phyloP scores from a whole-genome alignment of 92 coral and sea anemone species.

The Porites cylindrica region DNA sequence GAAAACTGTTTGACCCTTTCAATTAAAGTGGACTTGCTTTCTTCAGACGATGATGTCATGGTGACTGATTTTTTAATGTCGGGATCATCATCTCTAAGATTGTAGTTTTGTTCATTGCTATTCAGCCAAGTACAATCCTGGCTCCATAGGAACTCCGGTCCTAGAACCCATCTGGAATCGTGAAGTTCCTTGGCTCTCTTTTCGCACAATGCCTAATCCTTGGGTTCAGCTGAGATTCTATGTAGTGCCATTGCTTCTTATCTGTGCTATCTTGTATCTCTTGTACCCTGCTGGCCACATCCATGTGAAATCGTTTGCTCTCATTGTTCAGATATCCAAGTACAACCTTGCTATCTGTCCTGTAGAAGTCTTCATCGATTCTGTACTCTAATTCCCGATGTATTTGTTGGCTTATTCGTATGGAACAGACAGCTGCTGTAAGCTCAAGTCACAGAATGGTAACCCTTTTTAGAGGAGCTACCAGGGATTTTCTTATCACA shows the following conservation, averaged over 20 bases:
- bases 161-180: background rate
- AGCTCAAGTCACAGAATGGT: conserved; percentile 8
- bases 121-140: background rate
- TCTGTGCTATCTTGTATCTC: conserved; percentile 12
- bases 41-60: background rate
- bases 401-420: conserved; percentile 7
- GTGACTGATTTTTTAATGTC: background rate
- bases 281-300: background rate
- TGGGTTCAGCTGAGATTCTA: conserved; percentile 5
- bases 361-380: conserved; percentile 8
- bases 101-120: background rate
- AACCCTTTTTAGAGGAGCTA: background rate
- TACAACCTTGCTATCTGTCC: background rate
- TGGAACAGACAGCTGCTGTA: conserved; percentile 8
- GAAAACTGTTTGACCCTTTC: background rate
- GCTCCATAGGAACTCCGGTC: conserved; percentile 4
- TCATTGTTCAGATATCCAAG: conserved; percentile 6
- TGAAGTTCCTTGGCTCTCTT: conserved; percentile 8
- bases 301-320: background rate
- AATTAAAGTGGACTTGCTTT: no score
- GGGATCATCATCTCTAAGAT: background rate
- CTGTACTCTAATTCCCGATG: background rate
- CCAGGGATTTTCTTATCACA: background rate
- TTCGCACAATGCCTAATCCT: background rate
- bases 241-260: conserved; percentile 1